A percentile compares a stretch with the other conserved stretches of the same genome.
Evolutionary conservation across 2,113 vertebrate genomes (phyloP).

Genomic region (Zosterops lateralis): DNA sequence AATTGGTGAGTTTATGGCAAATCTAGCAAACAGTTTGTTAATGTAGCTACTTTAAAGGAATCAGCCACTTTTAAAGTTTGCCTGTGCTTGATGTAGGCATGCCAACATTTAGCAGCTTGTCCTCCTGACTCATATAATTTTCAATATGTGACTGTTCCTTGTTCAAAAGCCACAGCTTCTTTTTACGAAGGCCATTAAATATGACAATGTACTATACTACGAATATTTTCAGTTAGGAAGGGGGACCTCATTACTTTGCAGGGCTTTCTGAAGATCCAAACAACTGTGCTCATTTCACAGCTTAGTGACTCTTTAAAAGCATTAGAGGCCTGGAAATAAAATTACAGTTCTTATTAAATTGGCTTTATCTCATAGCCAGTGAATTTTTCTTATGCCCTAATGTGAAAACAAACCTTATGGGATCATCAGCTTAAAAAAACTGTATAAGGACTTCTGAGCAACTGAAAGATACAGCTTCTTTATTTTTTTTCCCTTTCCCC

Average conservation of each 20-base stretch:
- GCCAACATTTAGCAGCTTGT: background rate
- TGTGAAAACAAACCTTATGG: background rate
- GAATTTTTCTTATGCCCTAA: background rate
- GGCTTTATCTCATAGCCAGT: background rate
- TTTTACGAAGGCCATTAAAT: background rate
- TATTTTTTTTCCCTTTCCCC: background rate
- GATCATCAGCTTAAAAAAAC: background rate
- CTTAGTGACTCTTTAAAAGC: background rate
- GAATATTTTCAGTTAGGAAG: background rate
- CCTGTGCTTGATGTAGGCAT: background rate
- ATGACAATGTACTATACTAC: background rate
- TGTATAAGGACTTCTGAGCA: background rate
- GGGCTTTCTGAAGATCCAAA: background rate
- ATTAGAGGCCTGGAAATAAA: background rate
- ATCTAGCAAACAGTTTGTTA: background rate
- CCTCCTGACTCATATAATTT: background rate
- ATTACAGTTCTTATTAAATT: background rate
- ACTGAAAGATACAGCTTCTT: background rate
- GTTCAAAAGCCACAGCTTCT: background rate
- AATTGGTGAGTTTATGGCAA: background rate
- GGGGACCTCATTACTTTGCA: background rate
- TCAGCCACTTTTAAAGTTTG: background rate
- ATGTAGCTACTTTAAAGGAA: background rate
- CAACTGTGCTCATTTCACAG: conserved; percentile 20
- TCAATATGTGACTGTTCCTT: background rate